Percentiles rank a stretch among this genome's conserved stretches.
phyloP scores from a whole-genome alignment of 2,113 vertebrate species.

The Bos indicus region DNA sequence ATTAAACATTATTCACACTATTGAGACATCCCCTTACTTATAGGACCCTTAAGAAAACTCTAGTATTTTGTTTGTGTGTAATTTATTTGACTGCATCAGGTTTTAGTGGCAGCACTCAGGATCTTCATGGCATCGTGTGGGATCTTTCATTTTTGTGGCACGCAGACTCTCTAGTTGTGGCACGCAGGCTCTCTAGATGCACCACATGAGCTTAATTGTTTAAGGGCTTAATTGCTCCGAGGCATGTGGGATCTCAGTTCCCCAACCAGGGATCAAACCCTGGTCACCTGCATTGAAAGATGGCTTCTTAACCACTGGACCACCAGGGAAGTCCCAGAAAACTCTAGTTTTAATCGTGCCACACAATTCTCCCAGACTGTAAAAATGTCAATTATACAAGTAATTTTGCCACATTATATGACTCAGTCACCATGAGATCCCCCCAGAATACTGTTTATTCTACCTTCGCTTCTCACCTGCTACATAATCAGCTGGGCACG shows the following conservation, averaged over 20 bases:
- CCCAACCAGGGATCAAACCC: not conserved
- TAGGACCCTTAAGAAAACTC: not conserved
- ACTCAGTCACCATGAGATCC: not conserved
- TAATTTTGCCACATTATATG: not conserved
- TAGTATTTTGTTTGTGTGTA: not conserved
- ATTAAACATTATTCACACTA: not conserved
- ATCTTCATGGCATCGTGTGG: not conserved
- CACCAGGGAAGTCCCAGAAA: not conserved
- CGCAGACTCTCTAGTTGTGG: not conserved
- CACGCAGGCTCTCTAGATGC: not conserved
- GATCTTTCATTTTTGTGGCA: not conserved
- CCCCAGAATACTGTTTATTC: not conserved
- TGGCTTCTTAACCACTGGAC: not conserved
- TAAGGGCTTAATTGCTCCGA: not conserved
- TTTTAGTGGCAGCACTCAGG: not conserved
- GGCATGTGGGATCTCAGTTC: not conserved
- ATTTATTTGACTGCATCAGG: not conserved
- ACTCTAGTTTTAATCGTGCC: constrained; percentile 1
- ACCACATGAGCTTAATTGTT: not conserved
- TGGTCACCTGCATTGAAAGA: not conserved
- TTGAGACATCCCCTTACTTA: constrained; percentile 5
- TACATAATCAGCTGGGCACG: not conserved
- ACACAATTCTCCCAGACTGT: not conserved
- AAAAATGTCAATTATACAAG: not conserved
- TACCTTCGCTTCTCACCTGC: not conserved